Percentiles rank a stretch among this genome's conserved stretches.
phyloP scores from a whole-genome alignment of 2,797 vertebrate genomes.

The Tangara arthus region DNA sequence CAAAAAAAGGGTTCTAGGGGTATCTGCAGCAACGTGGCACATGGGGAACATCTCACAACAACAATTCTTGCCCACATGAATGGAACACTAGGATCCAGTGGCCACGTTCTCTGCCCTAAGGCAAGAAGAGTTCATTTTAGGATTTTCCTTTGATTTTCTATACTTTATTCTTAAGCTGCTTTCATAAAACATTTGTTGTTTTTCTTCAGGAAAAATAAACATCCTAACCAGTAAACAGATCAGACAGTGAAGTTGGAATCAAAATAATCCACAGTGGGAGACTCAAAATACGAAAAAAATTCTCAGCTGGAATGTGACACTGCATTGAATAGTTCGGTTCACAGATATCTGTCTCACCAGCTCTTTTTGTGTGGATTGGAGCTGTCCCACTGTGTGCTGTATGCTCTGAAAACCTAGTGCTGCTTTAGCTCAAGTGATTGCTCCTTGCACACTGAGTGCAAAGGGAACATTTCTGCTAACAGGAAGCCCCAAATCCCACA shows the following conservation, averaged over 20 bases:
- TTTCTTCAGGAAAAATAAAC: conserved; percentile 37
- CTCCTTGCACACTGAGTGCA: not conserved
- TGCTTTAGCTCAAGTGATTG: not conserved
- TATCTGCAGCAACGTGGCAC: not conserved
- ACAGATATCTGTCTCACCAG: not conserved
- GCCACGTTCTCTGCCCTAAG: not conserved
- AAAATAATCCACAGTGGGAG: not conserved
- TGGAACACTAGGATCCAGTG: not conserved
- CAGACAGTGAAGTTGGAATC: not conserved
- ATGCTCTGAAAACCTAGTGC: not conserved
- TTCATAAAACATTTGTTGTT: conserved; percentile 27
- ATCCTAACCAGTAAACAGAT: conserved; percentile 27
- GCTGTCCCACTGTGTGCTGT: not conserved
- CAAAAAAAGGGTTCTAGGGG: not conserved
- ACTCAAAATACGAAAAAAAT: not conserved
- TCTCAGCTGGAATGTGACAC: not conserved
- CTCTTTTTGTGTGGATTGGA: not conserved
- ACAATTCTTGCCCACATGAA: not conserved
- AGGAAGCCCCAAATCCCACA: not conserved
- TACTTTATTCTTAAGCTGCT: conserved; percentile 11
- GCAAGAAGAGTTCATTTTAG: conserved; percentile 23
- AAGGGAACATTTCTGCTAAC: not conserved
- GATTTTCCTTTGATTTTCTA: conserved; percentile 37
- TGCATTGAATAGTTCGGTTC: not conserved
- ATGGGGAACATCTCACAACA: not conserved